Conservation (phyloP, 2,113 vertebrate species). For the Eclectus roratus region DNA sequence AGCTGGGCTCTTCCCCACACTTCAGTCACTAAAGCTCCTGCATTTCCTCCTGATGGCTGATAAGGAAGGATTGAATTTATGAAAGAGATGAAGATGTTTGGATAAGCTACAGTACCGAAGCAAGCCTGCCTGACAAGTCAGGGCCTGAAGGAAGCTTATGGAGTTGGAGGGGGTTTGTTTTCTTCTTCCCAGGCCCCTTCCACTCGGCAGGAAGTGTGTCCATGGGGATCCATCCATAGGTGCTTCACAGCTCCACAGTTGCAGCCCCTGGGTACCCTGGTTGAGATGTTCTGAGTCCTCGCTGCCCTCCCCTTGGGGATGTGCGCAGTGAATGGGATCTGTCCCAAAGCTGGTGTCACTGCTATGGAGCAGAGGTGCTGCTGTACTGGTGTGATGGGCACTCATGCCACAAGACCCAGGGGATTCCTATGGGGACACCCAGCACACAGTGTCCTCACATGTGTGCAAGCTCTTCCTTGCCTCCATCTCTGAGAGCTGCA, state of each 20-base stretch:
- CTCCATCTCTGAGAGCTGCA: rapidly evolving
- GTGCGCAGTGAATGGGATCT: background rate
- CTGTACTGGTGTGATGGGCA: background rate
- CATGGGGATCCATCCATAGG: background rate
- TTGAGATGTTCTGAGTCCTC: background rate
- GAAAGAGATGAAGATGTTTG: conserved; percentile 77
- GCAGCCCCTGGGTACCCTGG: background rate
- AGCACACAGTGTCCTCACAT: background rate
- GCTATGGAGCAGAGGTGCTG: background rate
- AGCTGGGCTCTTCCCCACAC: conserved; percentile 62
- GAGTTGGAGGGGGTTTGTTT: background rate
- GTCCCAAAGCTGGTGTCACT: rapidly evolving
- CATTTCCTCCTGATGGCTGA: conserved; percentile 73
- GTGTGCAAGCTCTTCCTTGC: background rate
- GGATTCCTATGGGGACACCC: background rate
- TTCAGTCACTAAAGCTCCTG: conserved; percentile 67
- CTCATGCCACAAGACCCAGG: rapidly evolving
- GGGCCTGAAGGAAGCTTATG: conserved; percentile 61
- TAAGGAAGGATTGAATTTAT: conserved; percentile 72
- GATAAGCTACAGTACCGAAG: conserved; percentile 68
- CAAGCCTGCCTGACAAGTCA: conserved; percentile 64
- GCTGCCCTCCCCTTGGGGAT: no score
- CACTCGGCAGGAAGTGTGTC: background rate
- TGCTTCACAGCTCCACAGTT: background rate
- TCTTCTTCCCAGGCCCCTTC: background rate